A percentile compares a stretch with the other conserved stretches of the same genome.
phyloP scores from a whole-genome alignment of 2,113 vertebrate species.

The Rhea pennata region DNA sequence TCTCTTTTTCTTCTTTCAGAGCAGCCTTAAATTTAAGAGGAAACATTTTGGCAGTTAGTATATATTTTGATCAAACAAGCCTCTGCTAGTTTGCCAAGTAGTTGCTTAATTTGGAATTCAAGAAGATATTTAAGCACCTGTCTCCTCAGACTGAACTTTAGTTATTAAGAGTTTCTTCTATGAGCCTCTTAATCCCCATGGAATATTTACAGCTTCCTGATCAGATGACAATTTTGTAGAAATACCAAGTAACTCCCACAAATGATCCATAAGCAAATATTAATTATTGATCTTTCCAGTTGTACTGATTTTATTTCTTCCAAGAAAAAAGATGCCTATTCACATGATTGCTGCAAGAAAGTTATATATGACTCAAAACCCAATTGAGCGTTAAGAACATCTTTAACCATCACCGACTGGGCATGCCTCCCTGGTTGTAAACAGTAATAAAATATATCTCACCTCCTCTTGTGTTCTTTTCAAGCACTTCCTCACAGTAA shows the following conservation, averaged over 20 bases:
- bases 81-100: neutral
- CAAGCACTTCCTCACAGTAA: neutral
- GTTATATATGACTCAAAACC: neutral
- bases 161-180: neutral
- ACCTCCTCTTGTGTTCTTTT: neutral
- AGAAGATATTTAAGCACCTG: neutral
- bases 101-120: neutral
- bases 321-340: neutral
- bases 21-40: neutral
- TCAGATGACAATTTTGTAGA: neutral
- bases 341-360: neutral
- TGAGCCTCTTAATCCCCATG: neutral
- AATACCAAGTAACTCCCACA: neutral
- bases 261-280: neutral
- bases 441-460: neutral
- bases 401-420: neutral
- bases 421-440: neutral
- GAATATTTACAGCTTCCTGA: neutral
- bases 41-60: neutral
- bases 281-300: neutral
- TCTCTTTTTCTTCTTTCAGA: neutral
- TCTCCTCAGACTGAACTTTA: neutral
- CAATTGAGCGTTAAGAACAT: neutral
- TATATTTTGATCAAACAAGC: neutral
- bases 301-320: neutral